A percentile compares a stretch with the other conserved stretches of the same genome.
phyloP scores from a whole-genome alignment of 2,888 invertebrate genomes.

The Nycteola revayana region DNA sequence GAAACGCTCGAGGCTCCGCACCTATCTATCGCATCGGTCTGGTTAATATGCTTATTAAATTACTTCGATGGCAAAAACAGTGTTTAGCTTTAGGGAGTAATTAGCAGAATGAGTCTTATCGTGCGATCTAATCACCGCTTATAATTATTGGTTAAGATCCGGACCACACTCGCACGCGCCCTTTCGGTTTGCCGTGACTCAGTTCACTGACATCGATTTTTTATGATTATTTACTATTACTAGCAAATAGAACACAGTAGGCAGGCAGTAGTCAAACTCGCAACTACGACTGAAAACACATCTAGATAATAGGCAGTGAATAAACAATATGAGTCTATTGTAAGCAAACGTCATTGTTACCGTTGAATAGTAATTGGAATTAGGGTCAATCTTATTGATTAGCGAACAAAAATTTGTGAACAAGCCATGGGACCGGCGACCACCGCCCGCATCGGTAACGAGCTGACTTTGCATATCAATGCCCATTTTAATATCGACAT shows the following conservation, averaged over 20 bases:
- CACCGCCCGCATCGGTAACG: conserved; percentile 63
- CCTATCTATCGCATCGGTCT: conserved; percentile 74
- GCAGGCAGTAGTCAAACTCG: too few relatives aligned
- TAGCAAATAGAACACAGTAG: conserved; percentile 5
- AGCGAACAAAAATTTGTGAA: conserved; percentile 69
- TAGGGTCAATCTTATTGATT: conserved; percentile 73
- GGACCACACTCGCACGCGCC: conserved; percentile 51
- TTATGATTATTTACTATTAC: conserved; percentile 28
- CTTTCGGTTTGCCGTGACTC: conserved; percentile 36
- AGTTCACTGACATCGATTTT: conserved; percentile 38
- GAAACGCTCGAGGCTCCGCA: conserved; percentile 59
- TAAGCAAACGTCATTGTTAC: conserved; percentile 55
- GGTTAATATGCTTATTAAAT: conserved; percentile 80
- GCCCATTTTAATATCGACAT: conserved; percentile 75
- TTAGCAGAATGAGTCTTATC: conserved; percentile 78
- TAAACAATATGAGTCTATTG: conserved; percentile 52
- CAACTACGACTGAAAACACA: conserved; percentile 1
- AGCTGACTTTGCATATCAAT: conserved; percentile 76
- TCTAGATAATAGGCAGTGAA: conserved; percentile 32
- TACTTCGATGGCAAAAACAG: conserved; percentile 77
- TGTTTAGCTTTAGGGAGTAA: conserved; percentile 81
- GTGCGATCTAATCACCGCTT: conserved; percentile 70
- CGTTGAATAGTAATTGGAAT: conserved; percentile 63
- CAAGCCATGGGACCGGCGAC: conserved; percentile 63
- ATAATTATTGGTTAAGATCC: conserved; percentile 72